Conservation (phyloP, 2,797 vertebrate genomes). For the Fratercula arctica region DNA sequence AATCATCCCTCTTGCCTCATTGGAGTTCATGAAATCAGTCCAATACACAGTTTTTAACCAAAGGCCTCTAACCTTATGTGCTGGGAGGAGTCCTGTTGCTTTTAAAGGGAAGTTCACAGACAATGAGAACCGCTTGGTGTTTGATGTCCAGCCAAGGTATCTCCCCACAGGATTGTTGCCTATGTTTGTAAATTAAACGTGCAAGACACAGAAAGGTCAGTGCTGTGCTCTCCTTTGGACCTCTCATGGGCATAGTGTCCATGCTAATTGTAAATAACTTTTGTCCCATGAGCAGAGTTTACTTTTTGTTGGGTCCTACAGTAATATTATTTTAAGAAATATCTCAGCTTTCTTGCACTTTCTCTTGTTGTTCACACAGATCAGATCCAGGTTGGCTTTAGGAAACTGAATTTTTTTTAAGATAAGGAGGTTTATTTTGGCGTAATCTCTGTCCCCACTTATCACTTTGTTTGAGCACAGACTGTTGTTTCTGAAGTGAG, state of each 20-base stretch:
- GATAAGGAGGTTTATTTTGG: conserved; percentile 63
- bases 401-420: conserved; percentile 59
- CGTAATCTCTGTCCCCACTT: conserved; percentile 35
- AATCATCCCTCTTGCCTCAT: background rate
- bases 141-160: conserved; percentile 16
- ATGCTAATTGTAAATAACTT: conserved; percentile 19
- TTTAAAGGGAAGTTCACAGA: conserved; percentile 40
- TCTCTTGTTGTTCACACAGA: conserved; percentile 48
- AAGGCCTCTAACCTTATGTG: background rate
- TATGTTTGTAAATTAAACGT: conserved; percentile 33
- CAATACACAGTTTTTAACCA: background rate
- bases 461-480: conserved; percentile 26
- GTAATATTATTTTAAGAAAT: conserved; percentile 58
- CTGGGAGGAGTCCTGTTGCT: background rate
- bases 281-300: background rate
- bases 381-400: conserved; percentile 43
- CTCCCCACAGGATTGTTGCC: background rate
- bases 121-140: conserved; percentile 4
- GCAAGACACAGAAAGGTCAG: background rate
- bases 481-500: conserved; percentile 50
- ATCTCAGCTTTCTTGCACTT: conserved; percentile 11
- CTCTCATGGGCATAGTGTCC: background rate
- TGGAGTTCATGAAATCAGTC: background rate
- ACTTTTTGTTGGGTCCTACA: conserved; percentile 3
- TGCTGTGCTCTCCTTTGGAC: conserved; percentile 37